These are phyloP conservation scores for Clunio marinus DNA, from an alignment of 2,888 invertebrate genomes.

Conservation along the genomic window DNA sequence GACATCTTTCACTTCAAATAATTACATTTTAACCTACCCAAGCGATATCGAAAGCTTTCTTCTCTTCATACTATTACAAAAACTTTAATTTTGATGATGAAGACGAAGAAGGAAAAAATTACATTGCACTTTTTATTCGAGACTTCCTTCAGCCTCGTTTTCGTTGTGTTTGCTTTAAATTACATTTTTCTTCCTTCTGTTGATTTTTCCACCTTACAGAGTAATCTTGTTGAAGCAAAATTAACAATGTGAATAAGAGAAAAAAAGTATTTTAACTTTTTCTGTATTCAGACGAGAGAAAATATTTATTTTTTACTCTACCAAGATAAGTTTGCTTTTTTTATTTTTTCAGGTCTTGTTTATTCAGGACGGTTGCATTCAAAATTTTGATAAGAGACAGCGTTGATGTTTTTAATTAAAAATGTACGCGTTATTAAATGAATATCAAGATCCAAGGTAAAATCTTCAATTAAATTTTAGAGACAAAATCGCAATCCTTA, in stretches of 20 bases:
- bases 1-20: constrained; percentile 24
- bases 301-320: background rate
- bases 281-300: too few species aligned
- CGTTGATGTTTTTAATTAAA: too few species aligned
- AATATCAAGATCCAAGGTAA: too few species aligned
- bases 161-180: constrained; percentile 35
- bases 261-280: too few species aligned
- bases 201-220: constrained; percentile 25
- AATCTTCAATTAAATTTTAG: too few species aligned
- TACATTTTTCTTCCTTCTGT: constrained; percentile 29
- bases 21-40: constrained; percentile 33
- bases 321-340: background rate
- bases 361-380: background rate
- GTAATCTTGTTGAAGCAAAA: constrained; percentile 25
- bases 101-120: constrained; percentile 23
- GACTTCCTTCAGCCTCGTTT: constrained; percentile 8
- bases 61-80: background rate
- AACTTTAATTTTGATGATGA: constrained; percentile 33
- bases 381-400: too few species aligned
- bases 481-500: too few species aligned
- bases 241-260: background rate
- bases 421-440: too few species aligned
- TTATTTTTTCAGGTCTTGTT: background rate
- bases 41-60: background rate
- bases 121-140: constrained; percentile 25